Evolutionary conservation across 2,888 invertebrate genomes (phyloP), one percentile per base, ranked within the genome.

Genomic region (Elaeidobius kamerunicus): DNA sequence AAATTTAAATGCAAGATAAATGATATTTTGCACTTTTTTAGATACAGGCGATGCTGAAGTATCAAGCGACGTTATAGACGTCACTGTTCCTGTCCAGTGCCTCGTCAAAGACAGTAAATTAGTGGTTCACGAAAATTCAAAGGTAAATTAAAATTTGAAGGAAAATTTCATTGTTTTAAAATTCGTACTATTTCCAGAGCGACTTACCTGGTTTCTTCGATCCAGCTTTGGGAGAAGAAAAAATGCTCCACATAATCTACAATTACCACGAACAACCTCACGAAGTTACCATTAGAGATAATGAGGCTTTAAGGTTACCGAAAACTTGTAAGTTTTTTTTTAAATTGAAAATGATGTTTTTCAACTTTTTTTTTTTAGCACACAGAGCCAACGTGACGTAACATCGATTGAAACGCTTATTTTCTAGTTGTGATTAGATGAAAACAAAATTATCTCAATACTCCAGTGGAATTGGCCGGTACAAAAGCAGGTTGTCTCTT

Each of bases 181-280:
- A 38, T 50, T 19, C 9, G n/a, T 23, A 17, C 28, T 50, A 42
- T 40, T 59, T 81, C 18, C 75, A 97, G 96, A 86, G 90, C 69
- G 92, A 94, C 69, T 74, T 98, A 58, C 92, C 97, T 9, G 98
- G 98, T 20, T 98, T 98, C 75, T 98, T 89, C 74, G 98, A 99
- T 74, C 94, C 96, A 0, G 92, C 93, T 61, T 82, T 90, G 45
- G 94, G 95, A 1, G 95, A 97, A 64, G 86, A 91, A 20, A 98
- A 98, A 73, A 83, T 83, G 65, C 76, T 98, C 17, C 83, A 85
- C 45, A 81, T 98, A 59, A 84, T 89, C 65, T 98, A 98, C 75
- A 81, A 83, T 68, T 95, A 86, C 76, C 85, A 87, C 63, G 84
- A 84, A 66, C 82, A 83, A 68, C 76, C 82, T n/a, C 88, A 94